Percentiles rank a stretch among this genome's conserved stretches.
Evolutionary conservation across 1,140 invertebrate genomes (phyloP).

Genomic region (Drosophila parabipectinata): DNA sequence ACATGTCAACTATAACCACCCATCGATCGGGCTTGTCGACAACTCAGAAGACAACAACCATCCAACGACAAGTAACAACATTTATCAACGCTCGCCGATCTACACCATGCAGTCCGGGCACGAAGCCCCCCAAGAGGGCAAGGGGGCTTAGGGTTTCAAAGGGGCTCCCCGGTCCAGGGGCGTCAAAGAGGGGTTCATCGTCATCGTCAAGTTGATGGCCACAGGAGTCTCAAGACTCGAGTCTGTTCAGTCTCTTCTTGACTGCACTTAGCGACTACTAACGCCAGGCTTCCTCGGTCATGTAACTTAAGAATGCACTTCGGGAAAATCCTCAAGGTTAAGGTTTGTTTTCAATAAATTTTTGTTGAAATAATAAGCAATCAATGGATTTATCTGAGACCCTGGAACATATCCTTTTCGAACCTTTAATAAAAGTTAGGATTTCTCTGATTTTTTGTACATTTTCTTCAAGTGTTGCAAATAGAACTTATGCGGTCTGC

Average conservation of each 20-base stretch:
- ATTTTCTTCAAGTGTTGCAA: slow-evolving; percentile 1
- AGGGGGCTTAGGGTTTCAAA: slow-evolving; percentile 9
- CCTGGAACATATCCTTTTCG: too few species aligned
- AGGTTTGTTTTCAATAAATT: too few species aligned
- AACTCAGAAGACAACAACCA: slow-evolving; percentile 59
- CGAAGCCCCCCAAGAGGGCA: slow-evolving; percentile 35
- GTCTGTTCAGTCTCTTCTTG: slow-evolving; percentile 25
- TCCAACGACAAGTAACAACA: slow-evolving; percentile 80
- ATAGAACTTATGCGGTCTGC: slow-evolving; percentile 59
- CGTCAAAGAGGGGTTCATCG: slow-evolving; percentile 21
- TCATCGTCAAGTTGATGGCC: slow-evolving; percentile 62
- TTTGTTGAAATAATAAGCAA: too few species aligned
- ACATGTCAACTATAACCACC: slow-evolving; percentile 82
- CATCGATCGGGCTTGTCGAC: slow-evolving; percentile 73
- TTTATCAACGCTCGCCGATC: slow-evolving; percentile 79
- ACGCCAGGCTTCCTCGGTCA: slow-evolving; percentile 65
- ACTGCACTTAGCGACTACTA: slow-evolving; percentile 78
- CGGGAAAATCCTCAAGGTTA: not conserved
- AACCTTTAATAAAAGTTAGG: not conserved
- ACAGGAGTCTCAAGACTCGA: slow-evolving; percentile 29
- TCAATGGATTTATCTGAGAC: too few species aligned
- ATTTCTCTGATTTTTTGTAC: not conserved
- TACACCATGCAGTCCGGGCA: slow-evolving; percentile 64
- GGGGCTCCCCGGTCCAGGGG: not conserved
- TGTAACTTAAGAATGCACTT: slow-evolving; percentile 64